Conservation (phyloP, 1,140 invertebrate species). For the Orchestia grillus region DNA sequence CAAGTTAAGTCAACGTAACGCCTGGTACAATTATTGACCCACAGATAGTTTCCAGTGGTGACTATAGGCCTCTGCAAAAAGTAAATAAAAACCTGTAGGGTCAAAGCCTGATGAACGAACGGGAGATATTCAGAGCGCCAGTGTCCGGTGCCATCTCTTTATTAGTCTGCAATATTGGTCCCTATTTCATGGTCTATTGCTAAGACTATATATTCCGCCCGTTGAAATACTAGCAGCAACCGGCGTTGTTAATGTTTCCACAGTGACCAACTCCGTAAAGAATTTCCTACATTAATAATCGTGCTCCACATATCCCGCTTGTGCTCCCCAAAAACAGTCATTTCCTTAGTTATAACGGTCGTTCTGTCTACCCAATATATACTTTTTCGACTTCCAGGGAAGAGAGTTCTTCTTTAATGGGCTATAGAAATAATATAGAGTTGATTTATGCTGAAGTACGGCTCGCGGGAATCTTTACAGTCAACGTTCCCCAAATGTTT, state of each 20-base stretch:
- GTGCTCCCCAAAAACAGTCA: slow-evolving; percentile 23
- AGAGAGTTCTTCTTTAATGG: slow-evolving; percentile 54
- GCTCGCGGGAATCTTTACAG: not conserved
- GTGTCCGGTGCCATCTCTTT: slow-evolving; percentile 24
- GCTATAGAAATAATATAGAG: slow-evolving; percentile 51
- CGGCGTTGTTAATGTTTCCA: slow-evolving; percentile 47
- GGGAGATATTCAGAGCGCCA: not conserved
- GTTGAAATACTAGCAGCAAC: slow-evolving; percentile 36
- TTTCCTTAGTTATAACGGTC: slow-evolving; percentile 55
- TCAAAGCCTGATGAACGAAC: not conserved
- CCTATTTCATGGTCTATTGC: slow-evolving; percentile 47
- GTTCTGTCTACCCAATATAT: slow-evolving; percentile 50
- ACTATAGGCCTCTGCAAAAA: not conserved
- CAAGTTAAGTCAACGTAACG: not conserved
- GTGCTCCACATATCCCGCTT: not conserved
- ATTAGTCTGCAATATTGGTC: slow-evolving; percentile 27
- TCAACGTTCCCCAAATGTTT: slow-evolving; percentile 9
- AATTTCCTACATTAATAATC: slow-evolving; percentile 47
- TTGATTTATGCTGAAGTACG: slow-evolving; percentile 48
- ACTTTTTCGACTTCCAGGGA: slow-evolving; percentile 25
- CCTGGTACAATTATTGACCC: not conserved
- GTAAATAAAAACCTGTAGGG: not conserved
- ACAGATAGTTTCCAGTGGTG: not conserved
- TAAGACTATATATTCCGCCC: not conserved
- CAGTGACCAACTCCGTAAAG: slow-evolving; percentile 50